Evolutionary conservation across 2,797 vertebrate species (phyloP), one percentile per base, ranked within the genome.

Genomic region (Macrochelys suwanniensis): DNA sequence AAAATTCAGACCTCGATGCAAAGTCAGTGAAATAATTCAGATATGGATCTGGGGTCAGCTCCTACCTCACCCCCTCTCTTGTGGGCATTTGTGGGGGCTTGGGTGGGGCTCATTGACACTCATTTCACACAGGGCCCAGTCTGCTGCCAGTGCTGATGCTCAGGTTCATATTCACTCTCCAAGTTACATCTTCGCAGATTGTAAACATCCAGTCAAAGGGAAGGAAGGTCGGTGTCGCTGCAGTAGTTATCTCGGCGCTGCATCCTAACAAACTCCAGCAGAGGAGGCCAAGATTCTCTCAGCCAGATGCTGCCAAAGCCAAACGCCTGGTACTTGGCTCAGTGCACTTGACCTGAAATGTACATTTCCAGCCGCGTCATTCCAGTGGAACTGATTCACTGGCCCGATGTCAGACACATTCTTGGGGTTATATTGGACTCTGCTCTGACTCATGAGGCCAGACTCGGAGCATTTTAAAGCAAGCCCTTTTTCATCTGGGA

Each of bases 91-190:
- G 37, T 28, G 13, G 0, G 37, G 37, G 33, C 51, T 53, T 0
- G 0, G 11, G 23, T 54, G 57, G 42, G 25, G 37, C 53, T 49
- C 1, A 0, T 5, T 6, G 33, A 45, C 0, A 0, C 26, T 45
- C 28, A 28, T 76, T 28, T 45, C 42, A 21, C 0, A 0, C 47
- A 33, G 81, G 47, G 7, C 45, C 0, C 0, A 80, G 21, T 76
- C 33, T 65, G 33, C 57, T 76, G 33, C 0, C 1, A 1, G 47
- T 65, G 5, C 71, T 7, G 76, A 61, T 82, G 76, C 42, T 89
- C 11, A 0, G 65, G 74, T 45, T 87, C 54, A 26, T 53, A 49
- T 21, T 76, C 65, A 12, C 42, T 49, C 45, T 78, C 42, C 42
- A 54, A 56, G n/a, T 33, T 19, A 57, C 79, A n/a, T 23, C 51